These are phyloP conservation scores for Panthera leo DNA, from an alignment of 2,113 vertebrate genomes.

Conservation along the genomic window DNA sequence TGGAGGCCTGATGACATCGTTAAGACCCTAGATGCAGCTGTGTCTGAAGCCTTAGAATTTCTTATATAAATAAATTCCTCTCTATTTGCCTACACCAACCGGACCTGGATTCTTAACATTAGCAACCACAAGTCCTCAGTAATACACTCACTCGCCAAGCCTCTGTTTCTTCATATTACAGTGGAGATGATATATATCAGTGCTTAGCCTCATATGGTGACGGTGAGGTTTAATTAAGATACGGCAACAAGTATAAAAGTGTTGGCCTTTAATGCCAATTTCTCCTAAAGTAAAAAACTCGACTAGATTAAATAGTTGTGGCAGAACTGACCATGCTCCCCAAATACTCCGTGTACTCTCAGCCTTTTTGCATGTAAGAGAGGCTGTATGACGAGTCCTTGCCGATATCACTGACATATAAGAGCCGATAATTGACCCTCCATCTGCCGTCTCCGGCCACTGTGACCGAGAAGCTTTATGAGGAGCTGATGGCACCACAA, in stretches of 20 bases:
- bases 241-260: not conserved
- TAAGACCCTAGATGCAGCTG: not conserved
- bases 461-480: not conserved
- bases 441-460: not conserved
- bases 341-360: not conserved
- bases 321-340: not conserved
- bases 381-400: not conserved
- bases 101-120: not conserved
- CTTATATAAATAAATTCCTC: not conserved
- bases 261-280: not conserved
- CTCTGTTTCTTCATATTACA: not conserved
- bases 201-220: not conserved
- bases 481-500: not conserved
- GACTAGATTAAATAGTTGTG: not conserved
- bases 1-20: not conserved
- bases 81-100: not conserved
- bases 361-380: not conserved
- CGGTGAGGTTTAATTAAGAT: not conserved
- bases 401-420: accelerated
- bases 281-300: not conserved
- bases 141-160: not conserved
- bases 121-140: not conserved
- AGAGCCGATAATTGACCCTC: not conserved
- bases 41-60: not conserved
- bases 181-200: not conserved